Percentiles rank a stretch among this genome's conserved stretches.
These are phyloP conservation scores for Porphyrio hochstetteri DNA, from an alignment of 2,113 vertebrate species.

Conservation along the genomic window DNA sequence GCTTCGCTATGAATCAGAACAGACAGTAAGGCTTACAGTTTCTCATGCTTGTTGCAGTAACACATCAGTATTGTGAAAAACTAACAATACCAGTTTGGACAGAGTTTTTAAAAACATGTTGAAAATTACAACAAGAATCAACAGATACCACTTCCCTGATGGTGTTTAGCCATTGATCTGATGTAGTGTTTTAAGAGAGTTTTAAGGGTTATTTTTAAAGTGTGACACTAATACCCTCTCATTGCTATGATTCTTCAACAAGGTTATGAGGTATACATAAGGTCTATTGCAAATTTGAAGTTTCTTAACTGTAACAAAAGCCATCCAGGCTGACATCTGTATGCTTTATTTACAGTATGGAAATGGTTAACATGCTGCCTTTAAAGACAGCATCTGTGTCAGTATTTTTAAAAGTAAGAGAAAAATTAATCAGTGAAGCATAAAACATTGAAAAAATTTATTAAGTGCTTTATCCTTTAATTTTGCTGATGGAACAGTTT, in stretches of 20 bases:
- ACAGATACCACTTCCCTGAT: background rate
- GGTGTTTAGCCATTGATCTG: background rate
- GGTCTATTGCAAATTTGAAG: background rate
- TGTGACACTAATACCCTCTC: too few relatives aligned
- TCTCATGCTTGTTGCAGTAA: background rate
- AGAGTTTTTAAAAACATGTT: background rate
- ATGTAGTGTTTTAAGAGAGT: background rate
- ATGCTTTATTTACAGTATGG: background rate
- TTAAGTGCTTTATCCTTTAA: constrained; percentile 60
- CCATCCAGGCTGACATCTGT: background rate
- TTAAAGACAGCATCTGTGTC: background rate
- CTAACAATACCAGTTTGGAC: background rate
- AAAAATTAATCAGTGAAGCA: constrained; percentile 28
- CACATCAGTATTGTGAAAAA: background rate
- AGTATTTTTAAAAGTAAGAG: background rate
- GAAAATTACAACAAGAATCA: background rate
- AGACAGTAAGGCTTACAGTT: background rate
- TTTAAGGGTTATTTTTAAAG: too few relatives aligned
- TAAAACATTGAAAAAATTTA: constrained; percentile 37
- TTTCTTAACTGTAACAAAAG: background rate
- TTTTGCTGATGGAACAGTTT: constrained; percentile 69
- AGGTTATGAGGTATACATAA: background rate
- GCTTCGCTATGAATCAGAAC: background rate
- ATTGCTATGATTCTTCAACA: too few relatives aligned
- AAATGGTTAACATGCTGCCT: background rate